Conservation (phyloP, 1,140 invertebrate species). For the Rhopalosiphum maidis region DNA sequence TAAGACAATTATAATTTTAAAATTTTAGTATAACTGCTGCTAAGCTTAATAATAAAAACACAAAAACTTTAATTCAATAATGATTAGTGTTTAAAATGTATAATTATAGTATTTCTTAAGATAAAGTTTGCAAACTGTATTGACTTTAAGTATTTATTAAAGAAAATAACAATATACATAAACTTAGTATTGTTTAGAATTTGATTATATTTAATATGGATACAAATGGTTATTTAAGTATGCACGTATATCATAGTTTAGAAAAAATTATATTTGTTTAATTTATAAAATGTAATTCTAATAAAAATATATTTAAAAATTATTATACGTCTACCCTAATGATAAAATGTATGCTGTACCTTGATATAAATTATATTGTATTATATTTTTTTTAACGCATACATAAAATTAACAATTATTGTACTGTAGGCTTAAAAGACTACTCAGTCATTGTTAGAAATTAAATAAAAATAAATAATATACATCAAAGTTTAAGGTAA, state of each 20-base stretch:
- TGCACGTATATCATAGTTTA: background rate
- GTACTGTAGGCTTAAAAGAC: background rate
- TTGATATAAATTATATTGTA: background rate
- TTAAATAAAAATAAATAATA: background rate
- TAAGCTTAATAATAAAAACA: background rate
- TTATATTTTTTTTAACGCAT: background rate
- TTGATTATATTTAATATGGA: background rate
- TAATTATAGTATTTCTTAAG: background rate
- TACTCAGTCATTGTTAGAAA: background rate
- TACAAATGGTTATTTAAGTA: background rate
- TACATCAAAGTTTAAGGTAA: background rate
- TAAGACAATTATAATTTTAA: background rate
- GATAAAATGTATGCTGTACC: background rate
- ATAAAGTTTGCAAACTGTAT: background rate
- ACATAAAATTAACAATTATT: background rate
- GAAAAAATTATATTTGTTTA: background rate
- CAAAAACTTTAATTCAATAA: background rate
- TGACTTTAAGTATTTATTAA: background rate
- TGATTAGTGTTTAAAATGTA: background rate
- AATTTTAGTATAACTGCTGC: background rate
- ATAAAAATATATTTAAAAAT: background rate
- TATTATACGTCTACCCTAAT: background rate
- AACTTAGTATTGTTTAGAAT: background rate
- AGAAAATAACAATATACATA: background rate
- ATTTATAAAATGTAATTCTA: background rate